phyloP scores from a whole-genome alignment of 2,888 invertebrate genomes.

The Slavum lentiscoides region DNA sequence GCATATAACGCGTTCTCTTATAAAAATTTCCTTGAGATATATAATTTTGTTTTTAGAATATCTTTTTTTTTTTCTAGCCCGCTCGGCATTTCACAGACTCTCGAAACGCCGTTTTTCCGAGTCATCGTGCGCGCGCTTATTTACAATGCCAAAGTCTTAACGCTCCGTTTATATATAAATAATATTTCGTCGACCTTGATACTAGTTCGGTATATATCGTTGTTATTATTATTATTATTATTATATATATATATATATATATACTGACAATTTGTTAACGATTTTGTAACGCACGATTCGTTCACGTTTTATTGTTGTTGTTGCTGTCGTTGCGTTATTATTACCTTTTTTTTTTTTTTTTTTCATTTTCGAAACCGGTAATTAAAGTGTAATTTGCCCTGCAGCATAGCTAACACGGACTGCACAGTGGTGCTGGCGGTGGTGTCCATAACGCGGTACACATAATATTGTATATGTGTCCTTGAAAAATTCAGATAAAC shows the following conservation, averaged over 20 bases:
- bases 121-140: conserved; percentile 23
- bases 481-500: conserved; percentile 43
- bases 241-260: too few species aligned
- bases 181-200: conserved; percentile 50
- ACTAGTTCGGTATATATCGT: conserved; percentile 42
- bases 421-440: background rate
- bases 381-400: conserved; percentile 52
- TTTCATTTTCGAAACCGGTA: conserved; percentile 33
- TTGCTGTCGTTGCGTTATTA: background rate
- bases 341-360: conserved; percentile 10
- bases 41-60: conserved; percentile 32
- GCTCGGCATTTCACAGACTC: conserved; percentile 21
- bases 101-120: conserved; percentile 21
- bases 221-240: conserved; percentile 2
- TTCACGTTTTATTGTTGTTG: conserved; percentile 51
- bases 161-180: background rate
- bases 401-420: conserved; percentile 8
- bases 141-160: conserved; percentile 14
- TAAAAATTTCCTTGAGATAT: background rate
- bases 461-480: conserved; percentile 5
- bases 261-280: conserved; percentile 47
- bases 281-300: conserved; percentile 54
- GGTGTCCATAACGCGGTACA: conserved; percentile 31
- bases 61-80: conserved; percentile 45
- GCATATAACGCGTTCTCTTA: background rate